These are phyloP conservation scores for Drosophila paramelanica DNA, from an alignment of 2,888 invertebrate species.

Conservation along the genomic window DNA sequence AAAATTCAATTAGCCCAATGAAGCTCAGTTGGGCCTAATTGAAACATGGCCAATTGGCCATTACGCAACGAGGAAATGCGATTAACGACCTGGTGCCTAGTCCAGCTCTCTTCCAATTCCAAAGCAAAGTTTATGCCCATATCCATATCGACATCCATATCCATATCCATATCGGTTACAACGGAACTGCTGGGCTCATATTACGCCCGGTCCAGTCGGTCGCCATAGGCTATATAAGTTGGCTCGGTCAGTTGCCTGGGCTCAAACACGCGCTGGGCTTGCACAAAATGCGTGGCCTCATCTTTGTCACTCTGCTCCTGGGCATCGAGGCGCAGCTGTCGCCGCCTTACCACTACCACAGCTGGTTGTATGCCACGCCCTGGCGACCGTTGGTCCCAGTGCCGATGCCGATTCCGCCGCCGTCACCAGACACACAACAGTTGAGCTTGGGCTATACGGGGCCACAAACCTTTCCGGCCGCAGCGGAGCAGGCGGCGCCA, in stretches of 20 bases:
- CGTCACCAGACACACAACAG: slow-evolving; percentile 18
- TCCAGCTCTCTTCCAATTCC: neutral
- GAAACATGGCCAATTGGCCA: neutral
- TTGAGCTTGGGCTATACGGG: slow-evolving; percentile 62
- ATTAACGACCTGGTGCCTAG: slow-evolving; percentile 24
- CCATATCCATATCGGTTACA: slow-evolving; percentile 45
- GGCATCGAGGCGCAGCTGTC: slow-evolving; percentile 22
- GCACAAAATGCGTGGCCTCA: slow-evolving; percentile 17
- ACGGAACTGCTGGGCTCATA: slow-evolving; percentile 38
- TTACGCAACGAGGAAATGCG: slow-evolving; percentile 42
- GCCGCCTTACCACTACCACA: slow-evolving; percentile 23
- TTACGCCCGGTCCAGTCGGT: slow-evolving; percentile 22
- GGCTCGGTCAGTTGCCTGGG: slow-evolving; percentile 11
- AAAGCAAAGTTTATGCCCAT: neutral
- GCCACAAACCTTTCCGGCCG: slow-evolving; percentile 55
- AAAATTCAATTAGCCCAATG: slow-evolving; percentile 9
- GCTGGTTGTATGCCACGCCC: slow-evolving; percentile 53
- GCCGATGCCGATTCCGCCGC: too few relatives aligned
- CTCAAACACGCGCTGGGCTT: slow-evolving; percentile 22
- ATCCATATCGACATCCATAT: slow-evolving; percentile 1
- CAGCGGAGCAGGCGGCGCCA: neutral
- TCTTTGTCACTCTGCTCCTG: slow-evolving; percentile 13
- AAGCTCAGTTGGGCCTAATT: neutral
- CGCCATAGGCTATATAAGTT: slow-evolving; percentile 39
- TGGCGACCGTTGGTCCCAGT: slow-evolving; percentile 58